Percentiles rank a stretch among this genome's conserved stretches.
These are phyloP conservation scores for Grammomys surdaster DNA, from an alignment of 2,113 vertebrate species.

Conservation along the genomic window DNA sequence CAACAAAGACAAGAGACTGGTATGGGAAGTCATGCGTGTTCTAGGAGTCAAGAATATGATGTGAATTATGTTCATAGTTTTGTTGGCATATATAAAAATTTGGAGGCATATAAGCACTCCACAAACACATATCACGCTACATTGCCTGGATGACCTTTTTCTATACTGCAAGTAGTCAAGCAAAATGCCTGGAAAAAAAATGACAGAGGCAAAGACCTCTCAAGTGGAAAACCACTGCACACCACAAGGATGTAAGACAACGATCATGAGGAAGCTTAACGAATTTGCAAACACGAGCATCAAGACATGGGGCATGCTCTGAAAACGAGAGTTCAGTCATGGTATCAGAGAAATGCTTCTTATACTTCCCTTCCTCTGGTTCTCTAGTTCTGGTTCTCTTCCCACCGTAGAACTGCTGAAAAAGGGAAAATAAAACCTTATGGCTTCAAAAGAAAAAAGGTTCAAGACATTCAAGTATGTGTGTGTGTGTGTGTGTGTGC, in stretches of 20 bases:
- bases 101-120: not conserved
- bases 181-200: not conserved
- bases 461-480: not conserved
- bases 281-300: not conserved
- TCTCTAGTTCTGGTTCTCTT: rapidly evolving
- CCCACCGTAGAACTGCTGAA: too few relatives aligned
- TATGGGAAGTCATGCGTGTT: not conserved
- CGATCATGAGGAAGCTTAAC: not conserved
- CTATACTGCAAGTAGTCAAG: not conserved
- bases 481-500: not conserved
- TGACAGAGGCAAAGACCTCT: not conserved
- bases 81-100: not conserved
- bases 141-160: not conserved
- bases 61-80: not conserved
- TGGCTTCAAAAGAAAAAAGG: not conserved
- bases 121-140: not conserved
- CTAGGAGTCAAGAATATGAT: not conserved
- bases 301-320: rapidly evolving
- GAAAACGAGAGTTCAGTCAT: too few relatives aligned
- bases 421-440: not conserved
- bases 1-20: not conserved
- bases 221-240: not conserved
- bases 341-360: not conserved
- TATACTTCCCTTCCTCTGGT: not conserved
- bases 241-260: not conserved